Evolutionary conservation across 2,888 invertebrate genomes (phyloP), one percentile per base, ranked within the genome.

Genomic region (Volucella inanis): DNA sequence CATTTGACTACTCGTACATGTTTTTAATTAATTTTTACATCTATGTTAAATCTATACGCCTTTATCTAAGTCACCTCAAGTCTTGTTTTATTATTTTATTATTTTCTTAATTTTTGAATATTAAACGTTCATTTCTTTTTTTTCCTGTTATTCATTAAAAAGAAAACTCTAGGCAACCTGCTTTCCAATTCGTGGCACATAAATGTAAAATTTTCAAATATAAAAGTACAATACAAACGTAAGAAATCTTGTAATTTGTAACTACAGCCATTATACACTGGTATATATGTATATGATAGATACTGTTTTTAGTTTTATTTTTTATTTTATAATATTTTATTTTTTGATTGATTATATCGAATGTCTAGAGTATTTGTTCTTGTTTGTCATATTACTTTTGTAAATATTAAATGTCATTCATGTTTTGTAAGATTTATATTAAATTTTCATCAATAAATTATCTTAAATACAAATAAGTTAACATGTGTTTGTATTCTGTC

Each of bases 361-460:
- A 70, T 75, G 83, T 70, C 15, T 57, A 75, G 83, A 75, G 74
- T 76, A 85, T 45, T 85, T 83, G 82, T 83, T 83, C 78, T 85
- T 77, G 61, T 85, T 81, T 81, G 76, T 85, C 85, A 76, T 85
- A 77, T 76, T 80, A 68, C 59, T 79, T 84, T 81, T 85, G 81
- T 85, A 85, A 64, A 85, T 85, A 85, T 85, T 85, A 54, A 85
- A 81, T 85, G 80, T 85, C 85, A 85, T 76, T 72, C 85, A 85
- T 75, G 65, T 79, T 79, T 81, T 81, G 85, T 85, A 81, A 85
- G 85, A 81, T 85, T 85, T 81, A 85, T 85, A 85, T 76, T 85
- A 85, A 85, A 85, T 85, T 85, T 77, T 85, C 67, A 62, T 76
- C 68, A 85, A 85, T 85, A 85, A 85, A 85, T 81, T 85, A 85